phyloP scores from a whole-genome alignment of 2,888 invertebrate genomes.

The Athrips mouffetella region DNA sequence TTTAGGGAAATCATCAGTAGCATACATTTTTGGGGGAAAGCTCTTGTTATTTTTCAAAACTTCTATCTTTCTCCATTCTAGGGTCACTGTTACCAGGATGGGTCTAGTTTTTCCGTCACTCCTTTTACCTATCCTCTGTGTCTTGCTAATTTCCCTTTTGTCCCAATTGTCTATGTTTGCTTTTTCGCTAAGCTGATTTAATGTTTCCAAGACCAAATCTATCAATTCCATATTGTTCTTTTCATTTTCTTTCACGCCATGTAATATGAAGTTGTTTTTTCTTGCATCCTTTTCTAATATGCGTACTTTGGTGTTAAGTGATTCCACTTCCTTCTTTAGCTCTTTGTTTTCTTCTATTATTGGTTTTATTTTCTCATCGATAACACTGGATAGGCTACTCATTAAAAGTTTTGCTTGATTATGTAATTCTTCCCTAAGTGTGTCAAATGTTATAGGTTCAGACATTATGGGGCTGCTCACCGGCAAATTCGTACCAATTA shows the following conservation, averaged over 20 bases:
- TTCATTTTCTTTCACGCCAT: slow-evolving; percentile 11
- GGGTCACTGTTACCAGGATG: background rate
- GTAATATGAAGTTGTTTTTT: slow-evolving; percentile 14
- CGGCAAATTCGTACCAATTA: too few relatives aligned
- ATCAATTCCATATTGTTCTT: background rate
- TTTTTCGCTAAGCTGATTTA: slow-evolving; percentile 3
- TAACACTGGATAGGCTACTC: background rate
- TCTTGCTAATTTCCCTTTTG: slow-evolving; percentile 13
- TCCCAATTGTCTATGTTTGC: background rate
- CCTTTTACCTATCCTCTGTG: slow-evolving; percentile 1
- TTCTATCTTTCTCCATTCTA: slow-evolving; percentile 6
- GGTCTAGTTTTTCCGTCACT: background rate
- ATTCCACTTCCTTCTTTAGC: slow-evolving; percentile 3
- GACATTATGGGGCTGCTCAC: too few relatives aligned
- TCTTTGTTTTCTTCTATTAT: slow-evolving; percentile 7
- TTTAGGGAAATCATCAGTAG: slow-evolving; percentile 5
- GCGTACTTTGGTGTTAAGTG: slow-evolving; percentile 2
- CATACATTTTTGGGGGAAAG: background rate
- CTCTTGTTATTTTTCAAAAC: slow-evolving; percentile 4
- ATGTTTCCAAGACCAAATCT: slow-evolving; percentile 1
- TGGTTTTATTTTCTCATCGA: slow-evolving; percentile 13
- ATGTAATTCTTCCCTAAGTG: too few relatives aligned
- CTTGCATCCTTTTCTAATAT: slow-evolving; percentile 2
- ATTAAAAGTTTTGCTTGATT: too few relatives aligned
- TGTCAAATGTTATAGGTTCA: too few relatives aligned